A percentile compares a stretch with the other conserved stretches of the same genome.
phyloP scores from a whole-genome alignment of 2,113 vertebrate genomes.

The Chaetodon auriga region DNA sequence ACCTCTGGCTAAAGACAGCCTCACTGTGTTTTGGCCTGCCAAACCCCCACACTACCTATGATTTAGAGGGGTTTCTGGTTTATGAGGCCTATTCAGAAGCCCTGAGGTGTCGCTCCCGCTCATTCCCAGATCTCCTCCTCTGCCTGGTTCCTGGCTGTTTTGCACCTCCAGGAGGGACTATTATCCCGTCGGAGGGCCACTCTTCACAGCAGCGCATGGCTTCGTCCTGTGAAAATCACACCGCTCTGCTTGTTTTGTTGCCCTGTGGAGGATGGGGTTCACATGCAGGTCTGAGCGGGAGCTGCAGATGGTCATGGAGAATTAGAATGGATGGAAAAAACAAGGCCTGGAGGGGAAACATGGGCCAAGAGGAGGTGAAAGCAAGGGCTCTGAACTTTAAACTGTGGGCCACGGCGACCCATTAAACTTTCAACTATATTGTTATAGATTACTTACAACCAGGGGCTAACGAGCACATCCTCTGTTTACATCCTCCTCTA shows the following conservation, averaged over 20 bases:
- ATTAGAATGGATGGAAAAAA: constrained; percentile 16
- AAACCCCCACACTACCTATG: constrained; percentile 26
- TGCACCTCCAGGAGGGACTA: constrained; percentile 76
- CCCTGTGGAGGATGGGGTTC: constrained; percentile 57
- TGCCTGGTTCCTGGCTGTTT: constrained; percentile 71
- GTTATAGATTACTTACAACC: neutral
- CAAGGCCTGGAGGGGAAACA: constrained; percentile 36
- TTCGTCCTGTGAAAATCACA: constrained; percentile 75
- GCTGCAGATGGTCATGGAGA: constrained; percentile 65
- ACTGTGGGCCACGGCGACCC: constrained; percentile 11
- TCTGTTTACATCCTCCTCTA: neutral
- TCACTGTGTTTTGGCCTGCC: constrained; percentile 15
- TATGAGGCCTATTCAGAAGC: constrained; percentile 56
- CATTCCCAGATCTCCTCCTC: constrained; percentile 56
- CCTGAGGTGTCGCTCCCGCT: constrained; percentile 67
- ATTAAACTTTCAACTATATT: constrained; percentile 11
- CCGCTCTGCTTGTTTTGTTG: constrained; percentile 71
- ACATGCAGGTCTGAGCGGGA: constrained; percentile 30
- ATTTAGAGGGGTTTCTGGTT: constrained; percentile 58
- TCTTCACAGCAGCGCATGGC: constrained; percentile 68
- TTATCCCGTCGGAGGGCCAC: constrained; percentile 70
- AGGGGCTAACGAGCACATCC: neutral
- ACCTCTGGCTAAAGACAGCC: constrained; percentile 48
- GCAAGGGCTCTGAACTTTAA: constrained; percentile 53
- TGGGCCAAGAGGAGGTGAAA: constrained; percentile 2